Evolutionary conservation across 1,140 invertebrate species (phyloP), one percentile per base, ranked within the genome.

Genomic region (Doryteuthis pealeii): DNA sequence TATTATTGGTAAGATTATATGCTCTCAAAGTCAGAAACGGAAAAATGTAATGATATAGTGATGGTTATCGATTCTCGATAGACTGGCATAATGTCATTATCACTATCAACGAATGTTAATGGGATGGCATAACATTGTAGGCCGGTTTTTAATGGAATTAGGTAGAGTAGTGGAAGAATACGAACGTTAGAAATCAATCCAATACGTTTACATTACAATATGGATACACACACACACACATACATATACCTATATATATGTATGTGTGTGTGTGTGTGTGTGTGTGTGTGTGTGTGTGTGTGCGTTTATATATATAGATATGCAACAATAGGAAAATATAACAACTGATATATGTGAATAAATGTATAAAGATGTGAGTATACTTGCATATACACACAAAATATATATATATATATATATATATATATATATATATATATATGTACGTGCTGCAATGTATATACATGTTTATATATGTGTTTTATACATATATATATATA

Each of bases 1-100:
- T 43, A 71, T 84, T n/a, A 62, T 76, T 18, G 81, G 83, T 83
- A 65, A 81, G 80, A 40, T 40, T 77, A 22, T 0, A 68, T 33
- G 10, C 58, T 6, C 35, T 40, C 58, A 30, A 14, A 65, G 35
- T 40, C 10, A 5, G 3, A 5, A 40, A 5, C 35, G 3, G 35
- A 40, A 40, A 62, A 65, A 22, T 66, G 40, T 43, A 31, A 33
- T 6, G 12, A 2, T 3, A 15, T 45, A 32, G 15, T 26, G 35
- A 8, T 70, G 3, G 31, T 22, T 62, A 69, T 18, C 67, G 66
- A 40, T 40, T 40, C 35, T 40, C 35, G 35, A 40, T 40, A 5
- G 35, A 10, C 35, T 40, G 10, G 4, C 35, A 40, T 40, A 10
- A 40, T 40, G 35, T 40, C 3, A 40, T 40, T 40, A 40, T 40